These are phyloP conservation scores for Bombyx mandarina DNA, from an alignment of 1,140 invertebrate genomes.

Conservation along the genomic window DNA sequence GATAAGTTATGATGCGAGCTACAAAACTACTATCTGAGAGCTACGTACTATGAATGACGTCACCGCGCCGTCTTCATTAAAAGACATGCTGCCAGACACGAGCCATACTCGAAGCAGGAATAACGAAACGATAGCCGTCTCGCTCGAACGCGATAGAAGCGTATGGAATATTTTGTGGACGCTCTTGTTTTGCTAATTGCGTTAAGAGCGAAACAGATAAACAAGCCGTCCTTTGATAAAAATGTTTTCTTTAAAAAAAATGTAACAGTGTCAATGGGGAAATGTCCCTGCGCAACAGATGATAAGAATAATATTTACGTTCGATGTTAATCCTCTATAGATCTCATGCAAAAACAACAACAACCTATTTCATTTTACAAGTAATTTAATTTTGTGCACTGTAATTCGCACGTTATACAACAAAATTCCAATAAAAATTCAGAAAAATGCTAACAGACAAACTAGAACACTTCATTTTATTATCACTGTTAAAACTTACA, in stretches of 20 bases:
- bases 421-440: too few relatives aligned
- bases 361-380: too few relatives aligned
- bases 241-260: constrained; percentile 8
- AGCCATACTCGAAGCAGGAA: constrained; percentile 39
- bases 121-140: constrained; percentile 39
- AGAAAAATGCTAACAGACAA: too few relatives aligned
- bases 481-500: too few relatives aligned
- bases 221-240: constrained; percentile 8
- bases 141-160: constrained; percentile 59
- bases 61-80: constrained; percentile 42
- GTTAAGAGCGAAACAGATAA: constrained; percentile 51
- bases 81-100: constrained; percentile 55
- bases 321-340: neutral
- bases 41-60: constrained; percentile 71
- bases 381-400: too few relatives aligned
- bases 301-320: neutral
- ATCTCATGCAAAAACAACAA: neutral
- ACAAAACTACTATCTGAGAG: constrained; percentile 65
- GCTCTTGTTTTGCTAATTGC: constrained; percentile 66
- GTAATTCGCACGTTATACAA: too few relatives aligned
- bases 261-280: constrained; percentile 11
- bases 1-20: constrained; percentile 60
- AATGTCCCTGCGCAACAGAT: constrained; percentile 8
- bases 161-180: constrained; percentile 66
- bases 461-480: too few relatives aligned